Evolutionary conservation across 2,888 invertebrate species (phyloP), one percentile per base, ranked within the genome.

Genomic region (Resseliella maxima): DNA sequence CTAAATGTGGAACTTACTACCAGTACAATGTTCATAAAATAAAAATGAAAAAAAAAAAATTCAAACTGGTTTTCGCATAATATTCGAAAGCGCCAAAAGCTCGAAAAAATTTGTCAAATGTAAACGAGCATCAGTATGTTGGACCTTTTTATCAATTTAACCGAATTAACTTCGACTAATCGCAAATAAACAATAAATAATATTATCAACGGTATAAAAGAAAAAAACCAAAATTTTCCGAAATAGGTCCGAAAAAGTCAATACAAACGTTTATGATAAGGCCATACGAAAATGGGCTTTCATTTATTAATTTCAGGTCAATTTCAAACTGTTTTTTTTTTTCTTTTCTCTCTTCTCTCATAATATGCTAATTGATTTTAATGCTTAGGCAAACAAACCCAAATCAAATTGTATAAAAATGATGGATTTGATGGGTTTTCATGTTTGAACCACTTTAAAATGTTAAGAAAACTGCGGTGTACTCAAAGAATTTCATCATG

Each of bases 161-260:
- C 6, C 72, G 31, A 72, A 72, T 31, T 72, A 72, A 72, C 31
- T 35, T 72, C 72, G 31, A 15, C 31, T 72, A 72, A 72, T 72
- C 72, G 18, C 31, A 72, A 72, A 72, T 31, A 72, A 72, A 72
- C 72, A 12, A 72, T 72, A 27, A 72, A 72, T 72, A 72, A 72
- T 72, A 8, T 27, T 31, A 6, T 59, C n/a, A 59, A n/a, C n/a
- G 59, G 24, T 59, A 24, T n/a, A 5, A 59, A 18, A 10, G 24
- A 3, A 24, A 59, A 59, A 24, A 24, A 24, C 5, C 1, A 8
- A n/a, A 24, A 5, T 24, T 59, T 18, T 2, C 10, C 5, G 10
- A 59, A 59, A 50, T 10, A 21, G 18, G 2, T 59, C 27, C 24
- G 12, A 24, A 12, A 72, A 72, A 72, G 27, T 72, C 35, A 35